phyloP scores from a whole-genome alignment of 2,113 vertebrate genomes.

The Saccopteryx bilineata region DNA sequence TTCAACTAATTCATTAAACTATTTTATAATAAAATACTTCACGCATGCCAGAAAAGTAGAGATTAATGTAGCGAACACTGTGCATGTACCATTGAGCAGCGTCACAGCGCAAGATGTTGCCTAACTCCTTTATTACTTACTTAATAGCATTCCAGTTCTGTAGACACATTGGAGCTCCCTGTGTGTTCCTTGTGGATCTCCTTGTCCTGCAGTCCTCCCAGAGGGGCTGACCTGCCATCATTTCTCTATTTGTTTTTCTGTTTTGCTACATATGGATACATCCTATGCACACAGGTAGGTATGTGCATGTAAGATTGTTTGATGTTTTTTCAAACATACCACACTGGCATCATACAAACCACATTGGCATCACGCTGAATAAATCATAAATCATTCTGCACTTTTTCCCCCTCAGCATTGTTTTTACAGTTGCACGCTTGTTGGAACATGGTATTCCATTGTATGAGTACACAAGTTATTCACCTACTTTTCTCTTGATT shows the following conservation, averaged over 20 bases:
- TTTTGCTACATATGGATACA: not conserved
- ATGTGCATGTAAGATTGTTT: not conserved
- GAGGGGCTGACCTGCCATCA: not conserved
- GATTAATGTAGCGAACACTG: not conserved
- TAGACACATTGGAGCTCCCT: not conserved
- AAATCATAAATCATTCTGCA: not conserved
- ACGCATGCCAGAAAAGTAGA: not conserved
- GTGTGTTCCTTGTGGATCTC: not conserved
- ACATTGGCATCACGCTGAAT: not conserved
- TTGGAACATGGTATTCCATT: accelerated
- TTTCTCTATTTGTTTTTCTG: not conserved
- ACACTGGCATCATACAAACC: not conserved
- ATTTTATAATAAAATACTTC: not conserved
- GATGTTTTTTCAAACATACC: not conserved
- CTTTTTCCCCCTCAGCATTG: not conserved
- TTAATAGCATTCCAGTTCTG: not conserved
- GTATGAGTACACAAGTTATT: accelerated
- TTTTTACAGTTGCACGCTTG: not conserved
- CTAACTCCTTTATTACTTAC: not conserved
- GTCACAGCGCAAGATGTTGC: too few species aligned
- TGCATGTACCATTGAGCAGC: accelerated
- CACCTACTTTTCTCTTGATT: not conserved
- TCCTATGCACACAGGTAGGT: too few species aligned
- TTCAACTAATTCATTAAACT: not conserved
- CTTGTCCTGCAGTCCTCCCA: not conserved